Evolutionary conservation across 2,797 vertebrate genomes (phyloP).

Genomic region (Hippocampus kuda): DNA sequence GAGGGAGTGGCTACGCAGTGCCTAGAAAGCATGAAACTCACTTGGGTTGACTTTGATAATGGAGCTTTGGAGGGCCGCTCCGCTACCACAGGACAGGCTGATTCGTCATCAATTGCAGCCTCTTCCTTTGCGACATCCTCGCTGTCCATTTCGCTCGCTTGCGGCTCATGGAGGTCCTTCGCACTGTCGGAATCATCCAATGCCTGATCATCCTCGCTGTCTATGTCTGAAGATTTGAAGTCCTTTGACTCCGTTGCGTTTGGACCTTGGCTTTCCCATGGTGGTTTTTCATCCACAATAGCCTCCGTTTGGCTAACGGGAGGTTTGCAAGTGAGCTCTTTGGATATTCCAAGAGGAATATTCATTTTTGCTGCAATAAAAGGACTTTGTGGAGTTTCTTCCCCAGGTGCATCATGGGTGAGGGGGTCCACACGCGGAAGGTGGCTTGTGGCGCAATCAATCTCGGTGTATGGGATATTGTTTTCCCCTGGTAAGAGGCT

Average conservation of each 20-base stretch:
- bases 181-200: not conserved
- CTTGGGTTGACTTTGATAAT: constrained; percentile 25
- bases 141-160: not conserved
- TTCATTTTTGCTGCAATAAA: not conserved
- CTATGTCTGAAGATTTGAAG: constrained; percentile 30
- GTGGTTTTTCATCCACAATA: constrained; percentile 49
- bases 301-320: constrained; percentile 10
- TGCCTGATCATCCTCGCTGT: constrained; percentile 22
- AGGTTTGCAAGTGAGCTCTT: not conserved
- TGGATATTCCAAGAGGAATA: not conserved
- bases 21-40: constrained; percentile 19
- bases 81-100: not conserved
- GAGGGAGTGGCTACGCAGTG: too few species aligned
- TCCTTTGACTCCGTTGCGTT: constrained; percentile 9
- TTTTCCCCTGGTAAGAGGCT: not conserved
- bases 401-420: constrained; percentile 8
- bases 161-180: not conserved
- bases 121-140: not conserved
- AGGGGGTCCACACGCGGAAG: constrained; percentile 1
- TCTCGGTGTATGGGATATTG: not conserved
- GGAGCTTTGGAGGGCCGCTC: constrained; percentile 4
- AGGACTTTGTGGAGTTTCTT: not conserved
- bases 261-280: constrained; percentile 28
- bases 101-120: not conserved
- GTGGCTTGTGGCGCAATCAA: not conserved